A percentile compares a stretch with the other conserved stretches of the same genome.
Evolutionary conservation across 23 tunicate genomes (phyloP).

Genomic region (Botrylloides violaceus): DNA sequence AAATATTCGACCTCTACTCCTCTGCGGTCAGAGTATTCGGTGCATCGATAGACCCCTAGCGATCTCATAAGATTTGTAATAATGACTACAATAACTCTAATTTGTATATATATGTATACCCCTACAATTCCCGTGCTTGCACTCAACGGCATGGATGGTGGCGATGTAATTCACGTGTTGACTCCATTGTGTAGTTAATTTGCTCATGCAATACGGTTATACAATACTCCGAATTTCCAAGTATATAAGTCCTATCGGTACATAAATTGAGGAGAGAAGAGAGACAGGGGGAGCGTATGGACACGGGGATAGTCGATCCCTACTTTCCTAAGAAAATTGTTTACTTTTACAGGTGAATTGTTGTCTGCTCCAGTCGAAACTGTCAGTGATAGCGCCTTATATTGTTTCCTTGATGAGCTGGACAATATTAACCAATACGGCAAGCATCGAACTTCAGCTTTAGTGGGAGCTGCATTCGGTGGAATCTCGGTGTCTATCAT

Average conservation of each 20-base stretch:
- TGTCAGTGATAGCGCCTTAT: constrained; percentile 65
- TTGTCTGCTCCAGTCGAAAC: constrained; percentile 56
- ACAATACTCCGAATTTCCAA: no score
- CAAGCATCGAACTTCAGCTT: constrained; percentile 28
- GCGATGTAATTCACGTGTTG: no score
- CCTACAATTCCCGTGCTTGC: no score
- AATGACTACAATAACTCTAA: no score
- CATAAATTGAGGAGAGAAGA: background rate
- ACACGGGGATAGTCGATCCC: background rate
- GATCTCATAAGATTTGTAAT: no score
- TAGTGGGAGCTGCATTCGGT: constrained; percentile 32
- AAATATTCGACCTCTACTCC: no score
- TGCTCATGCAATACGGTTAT: no score
- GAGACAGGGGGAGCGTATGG: background rate
- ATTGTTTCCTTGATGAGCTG: constrained; percentile 72
- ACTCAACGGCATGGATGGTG: no score
- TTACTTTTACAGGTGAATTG: constrained; percentile 63
- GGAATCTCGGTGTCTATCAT: constrained; percentile 34
- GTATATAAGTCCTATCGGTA: background rate
- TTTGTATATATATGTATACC: no score
- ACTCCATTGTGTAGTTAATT: no score
- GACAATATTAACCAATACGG: constrained; percentile 70
- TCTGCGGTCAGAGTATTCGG: no score
- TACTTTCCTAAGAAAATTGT: background rate
- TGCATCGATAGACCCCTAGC: no score